A percentile compares a stretch with the other conserved stretches of the same genome.
These are phyloP conservation scores for Hippotragus niger DNA, from an alignment of 2,113 vertebrate genomes.

Conservation along the genomic window DNA sequence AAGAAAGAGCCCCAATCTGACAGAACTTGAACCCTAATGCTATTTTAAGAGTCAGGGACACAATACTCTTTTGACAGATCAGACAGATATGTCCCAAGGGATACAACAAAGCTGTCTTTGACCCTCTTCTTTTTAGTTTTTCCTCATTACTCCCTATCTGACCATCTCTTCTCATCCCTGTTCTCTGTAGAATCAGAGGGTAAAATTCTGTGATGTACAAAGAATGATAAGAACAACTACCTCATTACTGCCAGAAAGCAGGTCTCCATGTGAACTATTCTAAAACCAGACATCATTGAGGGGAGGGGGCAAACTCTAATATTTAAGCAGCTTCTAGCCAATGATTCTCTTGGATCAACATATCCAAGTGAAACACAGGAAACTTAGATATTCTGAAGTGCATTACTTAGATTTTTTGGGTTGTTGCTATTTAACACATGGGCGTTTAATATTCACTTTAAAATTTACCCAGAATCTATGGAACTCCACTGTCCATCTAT, in stretches of 20 bases:
- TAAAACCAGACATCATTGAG: not conserved
- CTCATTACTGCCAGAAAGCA: not conserved
- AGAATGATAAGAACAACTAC: not conserved
- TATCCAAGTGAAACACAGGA: not conserved
- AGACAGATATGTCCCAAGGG: not conserved
- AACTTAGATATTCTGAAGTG: not conserved
- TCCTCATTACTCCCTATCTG: not conserved
- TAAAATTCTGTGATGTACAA: not conserved
- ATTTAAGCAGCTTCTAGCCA: not conserved
- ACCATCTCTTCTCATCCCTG: not conserved
- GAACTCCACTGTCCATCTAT: too few relatives aligned
- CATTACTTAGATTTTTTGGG: not conserved
- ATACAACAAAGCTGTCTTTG: not conserved
- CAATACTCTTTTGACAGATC: not conserved
- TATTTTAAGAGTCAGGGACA: constrained; percentile 2
- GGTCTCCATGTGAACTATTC: not conserved
- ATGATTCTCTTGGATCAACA: not conserved
- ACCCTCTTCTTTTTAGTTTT: not conserved
- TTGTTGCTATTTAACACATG: not conserved
- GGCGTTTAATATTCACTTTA: not conserved
- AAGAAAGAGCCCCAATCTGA: not conserved
- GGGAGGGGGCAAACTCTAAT: not conserved
- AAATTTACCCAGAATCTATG: not conserved
- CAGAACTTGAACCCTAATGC: not conserved
- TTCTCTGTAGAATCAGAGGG: not conserved